phyloP scores from a whole-genome alignment of 1,140 invertebrate genomes.

The Solenopsis invicta region DNA sequence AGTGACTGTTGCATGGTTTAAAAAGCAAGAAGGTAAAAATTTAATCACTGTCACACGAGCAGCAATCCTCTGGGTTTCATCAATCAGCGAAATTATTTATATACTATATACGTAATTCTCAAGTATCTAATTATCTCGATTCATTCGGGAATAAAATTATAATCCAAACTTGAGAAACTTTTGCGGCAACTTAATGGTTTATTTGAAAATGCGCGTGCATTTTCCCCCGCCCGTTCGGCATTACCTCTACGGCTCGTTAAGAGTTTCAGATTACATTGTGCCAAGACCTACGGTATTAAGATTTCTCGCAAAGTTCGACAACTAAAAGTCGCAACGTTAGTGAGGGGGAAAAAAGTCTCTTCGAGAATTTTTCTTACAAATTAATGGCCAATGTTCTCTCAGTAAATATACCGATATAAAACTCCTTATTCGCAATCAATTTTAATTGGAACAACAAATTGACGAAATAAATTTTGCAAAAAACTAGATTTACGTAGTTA shows the following conservation, averaged over 20 bases:
- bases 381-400: constrained; percentile 19
- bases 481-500: neutral
- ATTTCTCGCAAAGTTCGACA: constrained; percentile 51
- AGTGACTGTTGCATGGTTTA: neutral
- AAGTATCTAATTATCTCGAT: constrained; percentile 25
- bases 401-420: constrained; percentile 2
- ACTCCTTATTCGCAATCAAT: neutral
- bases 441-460: constrained; percentile 30
- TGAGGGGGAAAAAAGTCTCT: neutral
- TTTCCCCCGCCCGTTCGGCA: neutral
- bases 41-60: neutral
- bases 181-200: constrained; percentile 21
- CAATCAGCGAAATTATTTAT: constrained; percentile 7
- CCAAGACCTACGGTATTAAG: constrained; percentile 25
- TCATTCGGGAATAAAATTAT: constrained; percentile 32
- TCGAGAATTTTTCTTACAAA: constrained; percentile 31
- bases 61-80: neutral
- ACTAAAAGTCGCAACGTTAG: neutral
- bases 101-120: neutral
- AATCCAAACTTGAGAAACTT: constrained; percentile 45
- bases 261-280: constrained; percentile 60
- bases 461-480: neutral
- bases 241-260: constrained; percentile 48
- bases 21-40: neutral
- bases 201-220: constrained; percentile 38